Percentiles rank a stretch among this genome's conserved stretches.
These are phyloP conservation scores for Heliconius erato DNA, from an alignment of 2,888 invertebrate species.

Conservation along the genomic window DNA sequence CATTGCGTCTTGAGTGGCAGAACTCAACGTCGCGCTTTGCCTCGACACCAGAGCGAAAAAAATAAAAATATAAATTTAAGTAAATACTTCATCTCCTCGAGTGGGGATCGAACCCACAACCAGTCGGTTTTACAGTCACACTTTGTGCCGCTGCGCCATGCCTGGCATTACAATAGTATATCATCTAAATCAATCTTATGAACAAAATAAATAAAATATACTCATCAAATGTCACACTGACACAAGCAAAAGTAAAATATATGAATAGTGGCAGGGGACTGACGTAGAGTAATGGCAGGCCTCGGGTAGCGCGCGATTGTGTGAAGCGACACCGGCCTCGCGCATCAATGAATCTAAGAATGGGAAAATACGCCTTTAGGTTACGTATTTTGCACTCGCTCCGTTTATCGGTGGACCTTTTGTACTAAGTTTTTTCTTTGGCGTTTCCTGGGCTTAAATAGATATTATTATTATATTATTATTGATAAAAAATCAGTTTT, in stretches of 20 bases:
- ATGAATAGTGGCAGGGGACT: slow-evolving; percentile 39
- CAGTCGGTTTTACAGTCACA: too few relatives aligned
- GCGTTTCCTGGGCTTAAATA: not conserved
- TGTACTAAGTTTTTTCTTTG: not conserved
- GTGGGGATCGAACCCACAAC: too few relatives aligned
- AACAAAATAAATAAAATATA: slow-evolving; percentile 23
- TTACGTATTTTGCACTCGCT: slow-evolving; percentile 27
- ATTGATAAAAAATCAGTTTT: too few relatives aligned
- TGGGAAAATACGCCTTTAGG: slow-evolving; percentile 26
- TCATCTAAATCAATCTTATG: not conserved
- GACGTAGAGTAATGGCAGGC: slow-evolving; percentile 48
- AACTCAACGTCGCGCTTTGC: too few relatives aligned
- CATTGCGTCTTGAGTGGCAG: too few relatives aligned
- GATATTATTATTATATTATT: not conserved
- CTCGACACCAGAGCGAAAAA: too few relatives aligned
- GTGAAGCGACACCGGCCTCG: slow-evolving; percentile 36
- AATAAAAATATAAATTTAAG: too few relatives aligned
- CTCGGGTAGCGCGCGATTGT: slow-evolving; percentile 33
- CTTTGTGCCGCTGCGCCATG: too few relatives aligned
- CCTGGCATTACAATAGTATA: too few relatives aligned
- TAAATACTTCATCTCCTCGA: too few relatives aligned
- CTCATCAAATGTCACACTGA: slow-evolving; percentile 17
- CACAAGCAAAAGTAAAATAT: slow-evolving; percentile 32
- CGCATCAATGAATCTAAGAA: slow-evolving; percentile 38
- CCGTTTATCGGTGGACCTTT: not conserved